Base-by-base conservation (phyloP, 1,140 invertebrate species). In the Lasaia peninsularis region DNA sequence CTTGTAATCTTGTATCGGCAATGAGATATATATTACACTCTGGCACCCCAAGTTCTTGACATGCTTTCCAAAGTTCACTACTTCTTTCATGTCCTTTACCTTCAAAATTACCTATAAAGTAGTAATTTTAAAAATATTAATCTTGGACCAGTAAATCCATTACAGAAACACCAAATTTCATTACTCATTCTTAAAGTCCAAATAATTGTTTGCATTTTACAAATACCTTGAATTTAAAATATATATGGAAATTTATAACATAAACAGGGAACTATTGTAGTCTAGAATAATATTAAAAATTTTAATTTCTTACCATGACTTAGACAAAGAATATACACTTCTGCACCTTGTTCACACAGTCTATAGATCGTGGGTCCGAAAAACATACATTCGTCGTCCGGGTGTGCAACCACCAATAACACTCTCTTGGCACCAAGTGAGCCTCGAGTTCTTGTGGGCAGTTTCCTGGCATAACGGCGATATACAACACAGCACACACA, bases 331-430 rank as follows among this genome's bases (percentile, higher is more conserved):
- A 99, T 66, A 80, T 95, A 94, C 40, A 98, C 91, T 67, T 91
- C 89, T 69, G 88, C 93, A 67, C 88, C 90, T 64, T 90, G 91
- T 31, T 92, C 90, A 69, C 90, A 92, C 33, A 93, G 91, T 79
- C 91, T 92, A 60, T 96, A 91, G 59, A 99, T 93, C 16, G 96
- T 93, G 6, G 98, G 98, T 0, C 96, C 96, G 85, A 99, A 99
- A 85, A 99, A 99, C 98, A 99, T 99, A 63, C 96, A 97, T 83
- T 99, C 98, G 78, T 98, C 97, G 87, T 99, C 98, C 7, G 98
- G 98, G 91, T 99, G 98, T 18, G 98, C 97, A 10, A 92, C 96
- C 0, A 98, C 92, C 32, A 99, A 79, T 12, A 99, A 82, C 33
- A 97, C 91, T 69, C 95, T 86, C 62, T 88, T 88, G 20, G 90